These are phyloP conservation scores for Sericinus montela DNA, from an alignment of 2,888 invertebrate species.

Conservation along the genomic window DNA sequence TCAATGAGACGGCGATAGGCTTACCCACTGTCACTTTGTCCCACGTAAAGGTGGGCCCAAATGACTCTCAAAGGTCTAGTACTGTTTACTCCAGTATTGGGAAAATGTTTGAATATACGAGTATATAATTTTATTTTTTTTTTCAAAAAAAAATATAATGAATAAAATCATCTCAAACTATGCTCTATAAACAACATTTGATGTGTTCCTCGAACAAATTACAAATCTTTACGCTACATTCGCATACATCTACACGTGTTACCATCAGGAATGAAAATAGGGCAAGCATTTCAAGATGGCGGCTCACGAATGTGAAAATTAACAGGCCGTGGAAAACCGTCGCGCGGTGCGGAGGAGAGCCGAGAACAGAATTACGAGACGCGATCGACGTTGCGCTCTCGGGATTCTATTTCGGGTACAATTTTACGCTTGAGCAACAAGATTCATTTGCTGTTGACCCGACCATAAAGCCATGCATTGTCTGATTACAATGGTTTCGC, in stretches of 20 bases:
- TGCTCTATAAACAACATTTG: no score
- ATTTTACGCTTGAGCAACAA: conserved; percentile 14
- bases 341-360: background rate
- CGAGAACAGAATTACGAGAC: background rate
- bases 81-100: no score
- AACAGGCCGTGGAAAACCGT: conserved; percentile 9
- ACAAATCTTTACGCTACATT: conserved; percentile 4
- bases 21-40: no score
- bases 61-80: no score
- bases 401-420: conserved; percentile 13
- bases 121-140: no score
- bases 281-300: conserved; percentile 7
- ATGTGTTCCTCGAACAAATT: background rate
- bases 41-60: no score
- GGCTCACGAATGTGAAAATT: conserved; percentile 6
- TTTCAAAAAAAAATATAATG: no score
- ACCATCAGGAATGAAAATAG: conserved; percentile 9
- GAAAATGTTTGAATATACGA: no score
- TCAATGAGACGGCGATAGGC: no score
- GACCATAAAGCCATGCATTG: conserved; percentile 14
- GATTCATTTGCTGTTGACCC: conserved; percentile 6
- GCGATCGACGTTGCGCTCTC: background rate
- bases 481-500: conserved; percentile 19
- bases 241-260: conserved; percentile 1
- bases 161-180: no score